Conservation (phyloP, 2,888 invertebrate species). For the Scaptomyza caliginosa region DNA sequence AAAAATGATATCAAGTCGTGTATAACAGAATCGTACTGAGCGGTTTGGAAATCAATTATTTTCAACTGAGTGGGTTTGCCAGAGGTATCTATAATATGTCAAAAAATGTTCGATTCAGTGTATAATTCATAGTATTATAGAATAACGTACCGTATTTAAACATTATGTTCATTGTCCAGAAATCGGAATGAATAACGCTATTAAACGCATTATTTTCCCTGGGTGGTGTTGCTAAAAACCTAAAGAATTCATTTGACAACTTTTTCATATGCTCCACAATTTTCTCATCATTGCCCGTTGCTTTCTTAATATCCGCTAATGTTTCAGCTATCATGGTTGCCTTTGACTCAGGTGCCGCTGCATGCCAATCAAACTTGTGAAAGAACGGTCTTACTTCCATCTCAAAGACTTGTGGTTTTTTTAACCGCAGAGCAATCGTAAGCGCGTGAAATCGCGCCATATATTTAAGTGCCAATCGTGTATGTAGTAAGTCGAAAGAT, state of each 20-base stretch:
- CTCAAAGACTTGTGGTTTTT: slow-evolving; percentile 38
- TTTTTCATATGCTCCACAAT: slow-evolving; percentile 23
- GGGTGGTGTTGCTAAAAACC: slow-evolving; percentile 45
- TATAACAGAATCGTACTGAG: slow-evolving; percentile 63
- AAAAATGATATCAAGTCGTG: slow-evolving; percentile 67
- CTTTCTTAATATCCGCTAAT: slow-evolving; percentile 46
- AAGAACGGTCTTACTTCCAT: slow-evolving; percentile 51
- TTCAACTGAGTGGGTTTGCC: slow-evolving; percentile 45
- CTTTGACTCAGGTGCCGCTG: slow-evolving; percentile 59
- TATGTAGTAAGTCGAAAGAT: slow-evolving; percentile 51
- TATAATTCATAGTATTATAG: no score
- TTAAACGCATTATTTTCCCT: slow-evolving; percentile 45
- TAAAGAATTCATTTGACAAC: slow-evolving; percentile 51
- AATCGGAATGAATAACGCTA: slow-evolving; percentile 59
- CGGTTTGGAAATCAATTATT: slow-evolving; percentile 63
- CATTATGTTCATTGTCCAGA: slow-evolving; percentile 67
- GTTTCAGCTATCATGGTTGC: slow-evolving; percentile 57
- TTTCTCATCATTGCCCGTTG: slow-evolving; percentile 42
- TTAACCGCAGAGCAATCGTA: slow-evolving; percentile 45
- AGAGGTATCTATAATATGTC: slow-evolving; percentile 23
- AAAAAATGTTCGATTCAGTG: neutral
- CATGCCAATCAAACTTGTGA: slow-evolving; percentile 64
- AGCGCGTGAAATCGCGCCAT: slow-evolving; percentile 63
- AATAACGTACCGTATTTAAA: slow-evolving; percentile 56
- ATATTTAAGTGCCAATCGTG: slow-evolving; percentile 39